Percentiles rank a stretch among this genome's conserved stretches.
Evolutionary conservation across 2,113 vertebrate species (phyloP).

Genomic region (Tenebrosternarchus preto): DNA sequence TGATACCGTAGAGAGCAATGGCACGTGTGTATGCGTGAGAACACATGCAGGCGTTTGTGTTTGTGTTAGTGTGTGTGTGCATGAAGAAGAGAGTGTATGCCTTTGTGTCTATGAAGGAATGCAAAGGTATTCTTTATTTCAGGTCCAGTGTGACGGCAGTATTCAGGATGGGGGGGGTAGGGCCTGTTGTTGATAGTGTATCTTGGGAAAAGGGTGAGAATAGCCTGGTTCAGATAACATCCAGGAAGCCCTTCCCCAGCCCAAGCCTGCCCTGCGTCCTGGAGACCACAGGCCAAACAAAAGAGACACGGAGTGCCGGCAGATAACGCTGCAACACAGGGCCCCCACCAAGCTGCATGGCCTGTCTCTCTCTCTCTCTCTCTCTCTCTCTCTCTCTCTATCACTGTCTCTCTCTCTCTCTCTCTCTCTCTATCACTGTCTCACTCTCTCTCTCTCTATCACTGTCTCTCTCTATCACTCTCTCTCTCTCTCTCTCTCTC

Average conservation of each 20-base stretch:
- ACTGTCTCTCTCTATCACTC: too few species aligned
- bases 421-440: too few species aligned
- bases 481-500: too few species aligned
- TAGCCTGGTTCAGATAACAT: slow-evolving; percentile 69
- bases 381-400: too few species aligned
- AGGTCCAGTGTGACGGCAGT: slow-evolving; percentile 1
- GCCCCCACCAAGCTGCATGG: background rate
- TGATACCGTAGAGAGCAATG: too few species aligned
- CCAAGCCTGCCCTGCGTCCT: slow-evolving; percentile 36
- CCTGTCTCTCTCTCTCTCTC: too few species aligned
- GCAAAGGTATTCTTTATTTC: background rate
- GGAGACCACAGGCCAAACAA: slow-evolving; percentile 62
- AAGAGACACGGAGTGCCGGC: slow-evolving; percentile 64
- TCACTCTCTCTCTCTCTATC: too few species aligned
- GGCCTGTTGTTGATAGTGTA: slow-evolving; percentile 67
- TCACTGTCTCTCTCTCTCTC: too few species aligned
- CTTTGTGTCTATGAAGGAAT: background rate
- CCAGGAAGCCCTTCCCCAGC: slow-evolving; percentile 66
- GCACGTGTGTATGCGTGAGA: background rate
- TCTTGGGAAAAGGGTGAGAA: slow-evolving; percentile 68
- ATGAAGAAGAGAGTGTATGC: background rate
- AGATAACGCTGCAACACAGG: slow-evolving; percentile 66
- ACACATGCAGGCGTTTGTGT: slow-evolving; percentile 35
- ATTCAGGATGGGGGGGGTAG: slow-evolving; percentile 48
- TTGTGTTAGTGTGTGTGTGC: slow-evolving; percentile 25